phyloP scores from a whole-genome alignment of 2,113 vertebrate species.

The Mirza zaza region DNA sequence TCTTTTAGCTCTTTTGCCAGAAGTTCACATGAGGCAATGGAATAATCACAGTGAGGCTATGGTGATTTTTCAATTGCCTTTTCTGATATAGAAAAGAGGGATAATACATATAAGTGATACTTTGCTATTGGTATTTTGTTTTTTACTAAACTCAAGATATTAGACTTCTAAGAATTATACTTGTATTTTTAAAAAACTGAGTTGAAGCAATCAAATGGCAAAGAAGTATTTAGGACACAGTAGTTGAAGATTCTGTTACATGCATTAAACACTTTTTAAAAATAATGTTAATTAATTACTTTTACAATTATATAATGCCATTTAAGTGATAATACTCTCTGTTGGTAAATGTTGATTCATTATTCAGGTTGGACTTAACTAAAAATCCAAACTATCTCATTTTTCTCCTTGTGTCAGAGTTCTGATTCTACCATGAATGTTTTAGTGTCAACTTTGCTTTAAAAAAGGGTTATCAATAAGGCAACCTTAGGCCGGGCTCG shows the following conservation, averaged over 20 bases:
- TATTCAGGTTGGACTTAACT: slow-evolving; percentile 24
- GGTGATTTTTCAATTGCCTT: neutral
- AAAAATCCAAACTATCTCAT: neutral
- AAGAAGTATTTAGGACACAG: neutral
- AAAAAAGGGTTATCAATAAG: neutral
- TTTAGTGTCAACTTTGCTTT: neutral
- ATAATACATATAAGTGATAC: neutral
- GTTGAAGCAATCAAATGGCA: neutral
- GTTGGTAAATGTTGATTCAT: neutral
- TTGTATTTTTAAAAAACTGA: slow-evolving; percentile 7
- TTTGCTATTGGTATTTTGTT: neutral
- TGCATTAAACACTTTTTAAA: neutral
- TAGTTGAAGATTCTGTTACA: slow-evolving; percentile 6
- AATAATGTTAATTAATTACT: slow-evolving; percentile 33
- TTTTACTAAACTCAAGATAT: neutral
- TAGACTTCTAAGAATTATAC: neutral
- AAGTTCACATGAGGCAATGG: neutral
- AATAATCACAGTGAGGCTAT: neutral
- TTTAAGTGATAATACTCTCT: neutral
- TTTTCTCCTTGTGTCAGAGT: slow-evolving; percentile 31
- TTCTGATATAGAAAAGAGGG: neutral
- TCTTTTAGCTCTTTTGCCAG: neutral
- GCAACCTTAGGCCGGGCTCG: no score
- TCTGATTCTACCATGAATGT: neutral
- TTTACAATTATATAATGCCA: neutral